phyloP scores from a whole-genome alignment of 2,888 invertebrate species.

The Adineta ricciae region DNA sequence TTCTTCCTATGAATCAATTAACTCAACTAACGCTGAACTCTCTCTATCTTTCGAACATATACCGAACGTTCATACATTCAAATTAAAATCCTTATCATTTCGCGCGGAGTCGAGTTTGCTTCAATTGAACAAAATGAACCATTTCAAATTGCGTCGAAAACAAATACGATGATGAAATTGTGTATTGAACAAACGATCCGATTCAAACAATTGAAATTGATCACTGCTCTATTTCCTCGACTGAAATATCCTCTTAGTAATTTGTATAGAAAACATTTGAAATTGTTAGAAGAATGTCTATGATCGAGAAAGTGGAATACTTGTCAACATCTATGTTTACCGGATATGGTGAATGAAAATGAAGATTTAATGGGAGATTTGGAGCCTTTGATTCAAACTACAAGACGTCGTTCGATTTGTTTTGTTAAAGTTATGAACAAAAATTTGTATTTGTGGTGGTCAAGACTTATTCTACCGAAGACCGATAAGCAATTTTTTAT shows the following conservation, averaged over 20 bases:
- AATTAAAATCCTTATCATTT: neutral
- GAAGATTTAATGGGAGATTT: no score
- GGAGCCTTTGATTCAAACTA: no score
- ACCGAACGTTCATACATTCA: neutral
- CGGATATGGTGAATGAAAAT: no score
- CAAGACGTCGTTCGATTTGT: no score
- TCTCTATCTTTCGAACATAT: neutral
- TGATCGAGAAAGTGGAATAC: neutral
- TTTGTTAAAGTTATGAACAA: no score
- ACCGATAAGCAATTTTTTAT: no score
- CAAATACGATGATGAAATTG: neutral
- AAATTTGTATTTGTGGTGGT: no score
- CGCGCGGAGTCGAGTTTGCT: neutral
- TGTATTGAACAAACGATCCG: neutral
- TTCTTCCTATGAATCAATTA: neutral
- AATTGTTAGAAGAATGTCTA: neutral
- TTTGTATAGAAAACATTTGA: neutral
- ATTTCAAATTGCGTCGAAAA: neutral
- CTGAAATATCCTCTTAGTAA: neutral
- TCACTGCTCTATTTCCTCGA: neutral
- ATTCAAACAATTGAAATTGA: neutral
- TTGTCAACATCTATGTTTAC: no score
- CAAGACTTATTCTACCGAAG: no score
- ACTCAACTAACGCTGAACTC: neutral
- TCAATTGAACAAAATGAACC: neutral